phyloP scores from a whole-genome alignment of 2,797 vertebrate genomes.

The Sebastes matsubarae region DNA sequence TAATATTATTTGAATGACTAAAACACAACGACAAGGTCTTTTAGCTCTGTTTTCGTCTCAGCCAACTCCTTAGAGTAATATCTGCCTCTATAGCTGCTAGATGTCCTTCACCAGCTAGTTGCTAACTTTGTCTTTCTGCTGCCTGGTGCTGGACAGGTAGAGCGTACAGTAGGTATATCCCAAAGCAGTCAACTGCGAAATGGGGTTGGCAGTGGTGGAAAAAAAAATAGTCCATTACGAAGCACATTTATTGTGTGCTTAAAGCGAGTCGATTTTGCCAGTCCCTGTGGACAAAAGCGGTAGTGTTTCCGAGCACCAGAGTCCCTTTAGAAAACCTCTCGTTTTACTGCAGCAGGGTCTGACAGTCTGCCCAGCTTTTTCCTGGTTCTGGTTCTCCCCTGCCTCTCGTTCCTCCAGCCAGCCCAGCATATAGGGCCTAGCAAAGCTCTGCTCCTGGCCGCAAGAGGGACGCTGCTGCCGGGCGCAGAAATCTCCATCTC shows the following conservation, averaged over 20 bases:
- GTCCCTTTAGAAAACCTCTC: no score
- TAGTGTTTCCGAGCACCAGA: no score
- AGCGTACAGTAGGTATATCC: not conserved
- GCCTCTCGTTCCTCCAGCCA: no score
- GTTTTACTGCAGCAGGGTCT: not conserved
- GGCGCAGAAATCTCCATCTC: no score
- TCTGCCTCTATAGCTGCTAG: not conserved
- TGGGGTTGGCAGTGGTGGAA: not conserved
- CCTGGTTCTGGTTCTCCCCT: not conserved
- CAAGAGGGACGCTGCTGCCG: no score
- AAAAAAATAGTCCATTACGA: not conserved
- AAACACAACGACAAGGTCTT: not conserved
- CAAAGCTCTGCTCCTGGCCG: no score
- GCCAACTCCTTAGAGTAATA: not conserved
- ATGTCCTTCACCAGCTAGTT: not conserved
- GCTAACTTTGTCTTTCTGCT: not conserved
- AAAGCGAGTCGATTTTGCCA: no score
- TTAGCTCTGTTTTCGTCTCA: not conserved
- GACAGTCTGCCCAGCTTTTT: not conserved
- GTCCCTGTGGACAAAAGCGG: no score
- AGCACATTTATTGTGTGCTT: not conserved
- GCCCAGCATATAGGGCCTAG: no score
- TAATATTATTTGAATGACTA: not conserved
- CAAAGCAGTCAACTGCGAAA: not conserved
- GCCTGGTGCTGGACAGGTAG: not conserved